Evolutionary conservation across 2,113 vertebrate genomes (phyloP).

Genomic region (cat (Felis catus)): F.catus_Fca126_mat1.0 CM031415.1:69657001-69657500

Average conservation of each 20-base stretch:
- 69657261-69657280: conserved; percentile 43
- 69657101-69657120: not conserved
- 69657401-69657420: not conserved
- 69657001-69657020: not conserved
- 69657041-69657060: not conserved
- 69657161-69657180: not conserved
- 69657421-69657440: not conserved
- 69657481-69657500: not conserved
- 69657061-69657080: not conserved
- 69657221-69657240: conserved; percentile 29
- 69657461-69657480: not conserved
- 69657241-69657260: not conserved
- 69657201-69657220: conserved; percentile 38
- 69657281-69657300: conserved; percentile 5
- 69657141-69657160: not conserved
- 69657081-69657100: not conserved
- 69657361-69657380: conserved; percentile 12
- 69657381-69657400: not conserved
- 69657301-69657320: not conserved
- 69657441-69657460: not conserved
- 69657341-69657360: not conserved
- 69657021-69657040: not conserved
- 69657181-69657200: conserved; percentile 6
- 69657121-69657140: not conserved
- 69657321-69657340: conserved; percentile 36